Percentiles rank a stretch among this genome's conserved stretches.
These are phyloP conservation scores for Pseudomyrmex flavicornis DNA, from an alignment of 1,140 invertebrate genomes.

Conservation along the genomic window DNA sequence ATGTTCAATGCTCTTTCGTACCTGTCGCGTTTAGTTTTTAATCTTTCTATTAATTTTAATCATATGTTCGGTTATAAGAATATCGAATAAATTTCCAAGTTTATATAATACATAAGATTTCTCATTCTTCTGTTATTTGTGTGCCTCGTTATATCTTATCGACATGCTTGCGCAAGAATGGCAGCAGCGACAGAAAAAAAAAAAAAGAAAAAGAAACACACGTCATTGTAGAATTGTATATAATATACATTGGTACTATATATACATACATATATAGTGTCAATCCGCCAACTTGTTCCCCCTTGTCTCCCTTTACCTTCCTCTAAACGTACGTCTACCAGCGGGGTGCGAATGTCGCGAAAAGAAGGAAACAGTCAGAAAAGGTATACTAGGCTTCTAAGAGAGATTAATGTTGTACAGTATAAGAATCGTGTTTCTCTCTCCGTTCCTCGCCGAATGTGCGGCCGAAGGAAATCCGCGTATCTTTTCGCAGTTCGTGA, in stretches of 20 bases:
- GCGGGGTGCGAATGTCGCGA: slow-evolving; percentile 49
- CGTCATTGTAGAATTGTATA: slow-evolving; percentile 73
- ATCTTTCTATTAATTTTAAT: too few species aligned
- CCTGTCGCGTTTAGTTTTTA: too few species aligned
- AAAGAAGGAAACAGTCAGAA: slow-evolving; percentile 44
- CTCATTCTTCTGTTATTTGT: neutral
- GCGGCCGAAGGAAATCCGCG: slow-evolving; percentile 61
- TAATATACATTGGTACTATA: slow-evolving; percentile 54
- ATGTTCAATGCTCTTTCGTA: too few species aligned
- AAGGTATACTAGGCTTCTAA: slow-evolving; percentile 61
- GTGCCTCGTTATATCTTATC: slow-evolving; percentile 55
- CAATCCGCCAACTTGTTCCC: slow-evolving; percentile 15
- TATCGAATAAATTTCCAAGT: neutral
- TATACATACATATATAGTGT: neutral
- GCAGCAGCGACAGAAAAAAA: slow-evolving; percentile 24
- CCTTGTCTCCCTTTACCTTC: neutral
- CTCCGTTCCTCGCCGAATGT: slow-evolving; percentile 58
- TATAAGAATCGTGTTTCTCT: slow-evolving; percentile 64
- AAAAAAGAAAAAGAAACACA: slow-evolving; percentile 11
- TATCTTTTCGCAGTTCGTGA: slow-evolving; percentile 71
- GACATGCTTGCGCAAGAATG: slow-evolving; percentile 7
- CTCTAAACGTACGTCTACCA: slow-evolving; percentile 31
- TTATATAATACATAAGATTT: neutral
- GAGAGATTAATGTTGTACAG: slow-evolving; percentile 72
- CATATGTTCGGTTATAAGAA: too few species aligned